Percentiles rank a stretch among this genome's conserved stretches.
phyloP scores from a whole-genome alignment of 2,113 vertebrate genomes.

The Procavia capensis region DNA sequence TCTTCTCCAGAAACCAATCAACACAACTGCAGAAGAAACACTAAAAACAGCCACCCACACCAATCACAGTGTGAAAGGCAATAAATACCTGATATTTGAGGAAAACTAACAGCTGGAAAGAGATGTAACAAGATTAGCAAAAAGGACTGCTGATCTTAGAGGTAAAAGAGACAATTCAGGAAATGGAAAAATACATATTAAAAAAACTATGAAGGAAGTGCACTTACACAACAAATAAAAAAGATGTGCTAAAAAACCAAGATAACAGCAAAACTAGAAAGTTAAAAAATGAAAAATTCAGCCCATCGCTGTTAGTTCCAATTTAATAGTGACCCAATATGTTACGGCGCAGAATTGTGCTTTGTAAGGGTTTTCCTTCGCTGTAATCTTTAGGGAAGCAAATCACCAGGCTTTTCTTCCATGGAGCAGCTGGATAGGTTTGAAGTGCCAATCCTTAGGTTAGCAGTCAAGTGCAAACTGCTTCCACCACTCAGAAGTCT shows the following conservation, averaged over 20 bases:
- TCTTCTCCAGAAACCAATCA: background rate
- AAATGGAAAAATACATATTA: background rate
- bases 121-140: background rate
- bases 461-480: too few species aligned
- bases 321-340: too few species aligned
- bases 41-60: background rate
- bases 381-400: too few species aligned
- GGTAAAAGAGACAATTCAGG: background rate
- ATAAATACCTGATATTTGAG: background rate
- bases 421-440: too few species aligned
- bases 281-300: constrained; percentile 18
- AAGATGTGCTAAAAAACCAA: background rate
- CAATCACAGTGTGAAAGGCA: background rate
- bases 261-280: constrained; percentile 21
- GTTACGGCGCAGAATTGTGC: too few species aligned
- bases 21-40: background rate
- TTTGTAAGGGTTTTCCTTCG: too few species aligned
- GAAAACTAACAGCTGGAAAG: background rate
- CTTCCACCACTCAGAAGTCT: too few species aligned
- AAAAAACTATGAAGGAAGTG: background rate
- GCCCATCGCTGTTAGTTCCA: too few species aligned
- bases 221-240: background rate
- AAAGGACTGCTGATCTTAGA: background rate
- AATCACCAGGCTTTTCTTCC: too few species aligned
- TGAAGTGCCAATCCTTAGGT: too few species aligned